Evolutionary conservation across 2,888 invertebrate species (phyloP).

Genomic region (Chymomyza amoena): DNA sequence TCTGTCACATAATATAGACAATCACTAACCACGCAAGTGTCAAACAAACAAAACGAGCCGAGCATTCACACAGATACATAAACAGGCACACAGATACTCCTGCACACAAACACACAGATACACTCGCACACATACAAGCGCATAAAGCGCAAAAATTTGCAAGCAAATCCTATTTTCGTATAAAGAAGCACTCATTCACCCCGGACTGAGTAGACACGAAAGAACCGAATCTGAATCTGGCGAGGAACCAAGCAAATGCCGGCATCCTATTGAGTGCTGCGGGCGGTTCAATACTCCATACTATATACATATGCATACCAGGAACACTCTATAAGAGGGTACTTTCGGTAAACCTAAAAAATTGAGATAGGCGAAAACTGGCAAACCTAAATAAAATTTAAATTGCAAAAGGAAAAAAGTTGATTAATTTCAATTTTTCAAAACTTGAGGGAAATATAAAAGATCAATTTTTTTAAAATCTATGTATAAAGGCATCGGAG

Average conservation of each 20-base stretch:
- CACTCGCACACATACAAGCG: neutral
- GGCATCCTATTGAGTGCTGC: constrained; percentile 47
- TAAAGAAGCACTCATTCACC: constrained; percentile 38
- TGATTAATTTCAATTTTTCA: no score
- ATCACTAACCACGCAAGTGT: constrained; percentile 66
- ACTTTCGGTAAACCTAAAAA: no score
- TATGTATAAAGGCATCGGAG: no score
- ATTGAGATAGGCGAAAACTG: no score
- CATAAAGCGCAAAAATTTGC: constrained; percentile 48
- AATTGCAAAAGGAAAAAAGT: no score
- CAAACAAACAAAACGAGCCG: constrained; percentile 61
- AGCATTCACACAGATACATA: constrained; percentile 14
- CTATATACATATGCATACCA: neutral
- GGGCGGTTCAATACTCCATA: constrained; percentile 51
- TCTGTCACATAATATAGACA: constrained; percentile 66
- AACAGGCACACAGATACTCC: neutral
- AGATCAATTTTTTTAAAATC: no score
- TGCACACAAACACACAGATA: neutral
- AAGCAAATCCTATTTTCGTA: constrained; percentile 64
- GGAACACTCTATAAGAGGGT: no score
- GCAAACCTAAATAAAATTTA: no score
- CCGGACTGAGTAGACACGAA: neutral
- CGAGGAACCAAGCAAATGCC: constrained; percentile 11
- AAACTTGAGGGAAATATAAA: no score
- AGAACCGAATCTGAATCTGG: neutral